Base-by-base conservation (phyloP, 1,140 invertebrate species). In the Drosophila sproati region DNA sequence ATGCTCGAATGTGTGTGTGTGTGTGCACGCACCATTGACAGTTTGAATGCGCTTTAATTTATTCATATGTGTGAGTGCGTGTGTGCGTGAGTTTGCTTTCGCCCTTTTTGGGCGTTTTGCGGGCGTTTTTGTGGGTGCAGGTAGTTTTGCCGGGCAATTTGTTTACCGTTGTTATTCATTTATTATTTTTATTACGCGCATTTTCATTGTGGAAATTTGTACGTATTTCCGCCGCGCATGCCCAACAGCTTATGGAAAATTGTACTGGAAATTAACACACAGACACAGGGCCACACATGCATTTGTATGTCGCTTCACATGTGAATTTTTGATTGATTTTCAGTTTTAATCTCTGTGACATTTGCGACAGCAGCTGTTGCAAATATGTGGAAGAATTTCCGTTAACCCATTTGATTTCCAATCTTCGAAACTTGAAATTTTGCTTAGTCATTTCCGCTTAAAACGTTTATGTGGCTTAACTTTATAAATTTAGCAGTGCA, bases 241-340 rank as follows among this genome's bases (percentile, higher is more conserved):
- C 83, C 57, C 69, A 78, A 67, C 83, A 82, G 47, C 75, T 77
- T 82, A 88, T 63, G 69, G 67, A 68, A 78, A 89, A 74, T 77
- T 52, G 62, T 71, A 37, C 31, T 77, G 83, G 79, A 77, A 88
- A 83, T 80, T 69, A 88, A 47, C 77, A 29, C 34, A 12, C 43
- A 64, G 28, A 43, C 35, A 20, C 20, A 20, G 20, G 20, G 20
- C 20, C 20, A 66, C 32, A 50, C 12, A 51, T 28, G 10, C 45
- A 34, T 50, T 73, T 37, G 31, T 3, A 77, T 60, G 50, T 82
- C 20, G 20, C 20, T 20, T 62, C 54, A 78, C 62, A 52, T 87
- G 51, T 82, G 63, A 63, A 60, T 35, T 35, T 67, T 55, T 55
- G 64, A 73, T 70, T 75, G 59, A 75, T 75, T 69, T 69, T 10